phyloP scores from a whole-genome alignment of 1,140 invertebrate genomes.

The Aradophagus sp. region DNA sequence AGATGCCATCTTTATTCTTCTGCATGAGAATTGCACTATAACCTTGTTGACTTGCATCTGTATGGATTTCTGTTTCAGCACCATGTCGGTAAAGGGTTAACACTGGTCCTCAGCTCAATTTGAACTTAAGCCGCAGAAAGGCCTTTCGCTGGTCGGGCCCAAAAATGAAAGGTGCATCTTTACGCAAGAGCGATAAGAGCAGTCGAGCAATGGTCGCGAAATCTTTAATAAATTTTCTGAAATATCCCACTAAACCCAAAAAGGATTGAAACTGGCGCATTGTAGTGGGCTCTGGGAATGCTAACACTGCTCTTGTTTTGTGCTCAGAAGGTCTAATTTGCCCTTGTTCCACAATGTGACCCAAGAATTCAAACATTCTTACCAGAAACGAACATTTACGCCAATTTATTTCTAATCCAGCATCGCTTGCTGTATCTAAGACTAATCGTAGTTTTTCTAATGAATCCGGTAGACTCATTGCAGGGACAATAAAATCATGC shows the following conservation, averaged over 20 bases:
- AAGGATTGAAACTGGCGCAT: conserved; percentile 14
- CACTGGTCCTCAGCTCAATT: neutral
- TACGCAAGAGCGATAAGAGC: conserved; percentile 7
- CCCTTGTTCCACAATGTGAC: conserved; percentile 59
- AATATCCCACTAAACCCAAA: conserved; percentile 14
- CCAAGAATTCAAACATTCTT: conserved; percentile 63
- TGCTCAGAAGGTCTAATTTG: conserved; percentile 49
- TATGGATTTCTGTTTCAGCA: neutral
- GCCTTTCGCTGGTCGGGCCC: neutral
- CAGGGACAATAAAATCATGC: neutral
- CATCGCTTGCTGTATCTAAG: conserved; percentile 1
- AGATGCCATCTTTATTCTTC: neutral
- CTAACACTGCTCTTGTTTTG: conserved; percentile 8
- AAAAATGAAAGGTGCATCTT: conserved; percentile 8
- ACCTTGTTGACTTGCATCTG: neutral
- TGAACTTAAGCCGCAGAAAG: neutral
- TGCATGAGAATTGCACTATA: neutral
- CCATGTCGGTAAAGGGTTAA: neutral
- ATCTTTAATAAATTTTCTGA: conserved; percentile 4
- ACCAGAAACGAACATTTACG: conserved; percentile 67
- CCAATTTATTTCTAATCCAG: conserved; percentile 57
- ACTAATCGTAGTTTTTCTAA: neutral
- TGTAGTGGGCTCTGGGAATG: conserved; percentile 1
- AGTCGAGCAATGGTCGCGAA: conserved; percentile 4
- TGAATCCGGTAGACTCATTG: neutral